Base-by-base conservation (phyloP, 2,797 vertebrate species). In the Leptoclinus maculatus region DNA sequence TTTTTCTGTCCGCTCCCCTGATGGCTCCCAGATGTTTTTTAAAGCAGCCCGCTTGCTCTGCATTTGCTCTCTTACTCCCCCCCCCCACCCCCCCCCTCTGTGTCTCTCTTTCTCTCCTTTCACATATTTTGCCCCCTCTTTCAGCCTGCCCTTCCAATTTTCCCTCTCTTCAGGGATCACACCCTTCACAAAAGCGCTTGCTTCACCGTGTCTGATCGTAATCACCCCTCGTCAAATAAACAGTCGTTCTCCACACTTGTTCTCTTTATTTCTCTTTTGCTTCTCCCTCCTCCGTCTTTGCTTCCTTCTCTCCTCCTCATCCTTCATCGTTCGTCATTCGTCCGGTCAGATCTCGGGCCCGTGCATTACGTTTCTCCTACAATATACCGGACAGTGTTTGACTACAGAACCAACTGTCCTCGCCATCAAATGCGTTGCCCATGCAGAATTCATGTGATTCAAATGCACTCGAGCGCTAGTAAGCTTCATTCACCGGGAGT, bases 1-100 rank as follows among this genome's bases (percentile, higher is more conserved):
- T 84, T 94, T 93, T 92, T 88, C 83, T 79, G 76, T 79, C 76
- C 16, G 32, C 84, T 88, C 81, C 53, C 53, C 89, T 94, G 94
- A 94, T 94, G 91, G 88, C 86, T 93, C 89, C 92, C 93, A 94
- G 94, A 94, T 94, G 93, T 93, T 90, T 86, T 85, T 87, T 78
- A 87, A 89, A 89, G 81, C 85, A 80, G 86, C 66, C 66, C 66
- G 16, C 67, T 77, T 77, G 72, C 71, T 72, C 78, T 84, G 45
- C 66, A 41, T 88, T 83, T 65, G 29, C 80, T 82, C 77, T 51
- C 68, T 83, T 76, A 66, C 38, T 80, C 41, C 23, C 59, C 51
- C 53, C 23, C 47, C 39, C n/a, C 34, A 7, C 17, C 17, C 6
- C 16, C 41, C 16, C 5, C 10, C 53, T 49, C 73, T 60, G 27